Base-by-base conservation (phyloP, 2,888 invertebrate genomes). In the Acrobasis suavella region DNA sequence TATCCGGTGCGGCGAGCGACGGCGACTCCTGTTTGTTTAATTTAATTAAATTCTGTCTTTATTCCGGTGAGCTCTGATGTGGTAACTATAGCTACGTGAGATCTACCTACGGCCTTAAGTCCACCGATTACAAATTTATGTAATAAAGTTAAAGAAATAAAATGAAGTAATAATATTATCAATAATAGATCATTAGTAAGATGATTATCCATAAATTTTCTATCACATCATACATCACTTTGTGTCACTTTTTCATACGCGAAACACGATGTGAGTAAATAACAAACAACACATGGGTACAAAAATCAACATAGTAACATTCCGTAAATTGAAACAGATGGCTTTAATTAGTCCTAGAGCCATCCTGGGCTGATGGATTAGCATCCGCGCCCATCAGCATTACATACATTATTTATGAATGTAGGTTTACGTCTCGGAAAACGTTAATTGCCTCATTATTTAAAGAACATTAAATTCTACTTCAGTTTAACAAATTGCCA, bases 331-430 rank as follows among this genome's bases (percentile, higher is more conserved):
- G 50, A 62, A 59, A 60, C 63, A 65, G 63, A 62, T 64, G 62
- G 65, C 58, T 60, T 64, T 67, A 67, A 65, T 65, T 65, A 63
- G 63, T 62, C 59, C 64, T 63, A 64, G 64, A 67, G 59, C 61
- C 64, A 38, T 37, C 14, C 37, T 32, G 65, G 72, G 65, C 66
- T 69, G 67, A 69, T 64, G 62, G 65, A 68, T 69, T 64, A 65
- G 62, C 64, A 62, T 67, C 64, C 50, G 56, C 61, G 50, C 51
- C 64, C 50, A 60, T 63, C 55, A 63, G 59, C 52, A 51, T 50
- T 38, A 32, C 42, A 46, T 15, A 22, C 46, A 46, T 37, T 37
- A 32, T 51, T 15, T 16, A 46, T 49, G 46, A 52, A 51, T 32
- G 58, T 17, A 14, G 22, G 10, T 63, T 39, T 50, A 55, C 49